phyloP scores from a whole-genome alignment of 2,113 vertebrate genomes.

The Acrocephalus arundinaceus region DNA sequence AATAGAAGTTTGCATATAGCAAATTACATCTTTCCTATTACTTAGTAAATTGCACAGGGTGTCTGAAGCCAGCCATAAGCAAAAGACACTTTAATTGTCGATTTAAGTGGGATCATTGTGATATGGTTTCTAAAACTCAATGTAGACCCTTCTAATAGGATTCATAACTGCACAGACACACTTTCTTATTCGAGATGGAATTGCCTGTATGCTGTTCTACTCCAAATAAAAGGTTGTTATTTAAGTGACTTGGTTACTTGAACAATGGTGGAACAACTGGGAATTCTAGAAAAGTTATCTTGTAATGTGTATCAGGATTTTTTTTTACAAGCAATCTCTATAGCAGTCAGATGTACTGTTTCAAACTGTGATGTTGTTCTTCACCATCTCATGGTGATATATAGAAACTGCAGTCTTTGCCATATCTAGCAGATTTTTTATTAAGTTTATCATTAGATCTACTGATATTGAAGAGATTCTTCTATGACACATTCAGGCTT shows the following conservation, averaged over 20 bases:
- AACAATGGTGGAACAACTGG: neutral
- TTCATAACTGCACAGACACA: neutral
- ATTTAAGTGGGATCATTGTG: slow-evolving; percentile 18
- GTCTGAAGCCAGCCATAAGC: slow-evolving; percentile 21
- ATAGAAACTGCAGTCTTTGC: neutral
- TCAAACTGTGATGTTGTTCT: neutral
- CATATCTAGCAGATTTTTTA: neutral
- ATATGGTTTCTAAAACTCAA: neutral
- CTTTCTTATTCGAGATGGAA: neutral
- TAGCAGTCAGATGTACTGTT: neutral
- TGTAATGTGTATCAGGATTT: neutral
- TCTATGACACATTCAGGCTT: neutral
- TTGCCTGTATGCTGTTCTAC: neutral
- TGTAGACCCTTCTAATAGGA: neutral
- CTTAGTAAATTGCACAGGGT: slow-evolving; percentile 5
- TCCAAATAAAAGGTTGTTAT: neutral
- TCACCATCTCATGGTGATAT: neutral
- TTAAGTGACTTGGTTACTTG: neutral
- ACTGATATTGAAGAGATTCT: neutral
- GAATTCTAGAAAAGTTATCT: neutral
- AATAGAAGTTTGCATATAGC: slow-evolving; percentile 9
- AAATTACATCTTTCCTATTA: slow-evolving; percentile 17
- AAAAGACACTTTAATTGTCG: slow-evolving; percentile 36
- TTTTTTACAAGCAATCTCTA: neutral
- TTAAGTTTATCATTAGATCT: neutral